phyloP scores from a whole-genome alignment of 2,888 invertebrate genomes.

The Drosophila vallismaia region DNA sequence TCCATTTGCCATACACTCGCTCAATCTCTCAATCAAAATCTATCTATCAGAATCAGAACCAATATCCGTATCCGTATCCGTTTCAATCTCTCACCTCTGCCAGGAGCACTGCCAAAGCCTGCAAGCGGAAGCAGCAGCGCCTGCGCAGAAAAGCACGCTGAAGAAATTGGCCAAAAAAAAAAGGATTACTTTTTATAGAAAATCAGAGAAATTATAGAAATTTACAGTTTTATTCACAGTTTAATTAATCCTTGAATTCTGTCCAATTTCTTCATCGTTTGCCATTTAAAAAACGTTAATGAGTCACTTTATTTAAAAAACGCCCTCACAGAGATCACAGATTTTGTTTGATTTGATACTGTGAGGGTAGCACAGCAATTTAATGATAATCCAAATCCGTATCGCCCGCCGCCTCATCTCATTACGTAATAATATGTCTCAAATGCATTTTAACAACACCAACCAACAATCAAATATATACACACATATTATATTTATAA shows the following conservation, averaged over 20 bases:
- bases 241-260: constrained; percentile 17
- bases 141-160: constrained; percentile 32
- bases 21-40: constrained; percentile 4
- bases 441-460: constrained; percentile 72
- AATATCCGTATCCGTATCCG: constrained; percentile 18
- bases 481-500: constrained; percentile 41
- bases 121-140: constrained; percentile 34
- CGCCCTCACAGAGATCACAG: constrained; percentile 20
- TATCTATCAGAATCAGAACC: constrained; percentile 43
- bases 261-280: constrained; percentile 54
- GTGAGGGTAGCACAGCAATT: constrained; percentile 40
- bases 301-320: constrained; percentile 22
- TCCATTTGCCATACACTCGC: constrained; percentile 68
- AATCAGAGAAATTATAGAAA: no score
- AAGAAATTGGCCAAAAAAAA: constrained; percentile 59
- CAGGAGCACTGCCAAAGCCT: constrained; percentile 33
- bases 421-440: constrained; percentile 77
- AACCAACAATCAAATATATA: constrained; percentile 47
- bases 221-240: no score
- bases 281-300: constrained; percentile 17
- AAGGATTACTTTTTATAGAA: background rate
- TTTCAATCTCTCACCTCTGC: constrained; percentile 50
- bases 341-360: constrained; percentile 19
- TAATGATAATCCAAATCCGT: constrained; percentile 50
- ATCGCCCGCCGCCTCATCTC: constrained; percentile 77